Percentiles rank a stretch among this genome's conserved stretches.
These are phyloP conservation scores for Blennius ocellaris DNA, from an alignment of 2,113 vertebrate genomes.

Conservation along the genomic window DNA sequence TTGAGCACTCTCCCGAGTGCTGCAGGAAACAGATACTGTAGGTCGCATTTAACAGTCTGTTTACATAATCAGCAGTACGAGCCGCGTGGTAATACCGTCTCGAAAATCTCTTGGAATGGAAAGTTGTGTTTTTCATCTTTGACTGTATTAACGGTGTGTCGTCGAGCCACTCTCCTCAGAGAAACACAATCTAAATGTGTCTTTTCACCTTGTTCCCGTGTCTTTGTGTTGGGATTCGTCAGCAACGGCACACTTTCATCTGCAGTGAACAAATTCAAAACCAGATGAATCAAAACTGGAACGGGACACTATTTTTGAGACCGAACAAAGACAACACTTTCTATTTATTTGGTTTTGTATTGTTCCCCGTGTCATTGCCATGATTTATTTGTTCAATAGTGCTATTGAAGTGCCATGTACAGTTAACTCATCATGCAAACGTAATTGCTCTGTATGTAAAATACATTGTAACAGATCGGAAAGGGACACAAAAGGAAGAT, in stretches of 20 bases:
- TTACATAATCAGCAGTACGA: conserved; percentile 43
- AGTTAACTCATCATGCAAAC: conserved; percentile 53
- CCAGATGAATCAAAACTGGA: neutral
- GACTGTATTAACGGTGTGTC: neutral
- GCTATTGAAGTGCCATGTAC: conserved; percentile 70
- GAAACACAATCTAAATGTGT: conserved; percentile 4
- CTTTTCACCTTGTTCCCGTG: neutral
- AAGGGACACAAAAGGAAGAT: conserved; percentile 23
- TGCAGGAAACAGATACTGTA: conserved; percentile 19
- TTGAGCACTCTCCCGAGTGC: neutral
- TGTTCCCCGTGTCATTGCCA: conserved; percentile 58
- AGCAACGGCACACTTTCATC: conserved; percentile 2
- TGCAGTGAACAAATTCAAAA: neutral
- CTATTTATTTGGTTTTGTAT: conserved; percentile 73
- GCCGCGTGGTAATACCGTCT: neutral
- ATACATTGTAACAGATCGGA: conserved; percentile 52
- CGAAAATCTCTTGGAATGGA: conserved; percentile 11
- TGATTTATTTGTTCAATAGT: conserved; percentile 22
- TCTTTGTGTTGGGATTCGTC: conserved; percentile 5
- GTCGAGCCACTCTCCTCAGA: conserved; percentile 30
- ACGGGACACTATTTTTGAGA: conserved; percentile 21
- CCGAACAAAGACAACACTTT: conserved; percentile 29
- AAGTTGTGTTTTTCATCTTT: neutral
- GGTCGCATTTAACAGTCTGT: conserved; percentile 36
- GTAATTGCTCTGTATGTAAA: conserved; percentile 60